Percentiles rank a stretch among this genome's conserved stretches.
Conservation (phyloP, 2,113 vertebrate species). For the Pithys albifrons region DNA sequence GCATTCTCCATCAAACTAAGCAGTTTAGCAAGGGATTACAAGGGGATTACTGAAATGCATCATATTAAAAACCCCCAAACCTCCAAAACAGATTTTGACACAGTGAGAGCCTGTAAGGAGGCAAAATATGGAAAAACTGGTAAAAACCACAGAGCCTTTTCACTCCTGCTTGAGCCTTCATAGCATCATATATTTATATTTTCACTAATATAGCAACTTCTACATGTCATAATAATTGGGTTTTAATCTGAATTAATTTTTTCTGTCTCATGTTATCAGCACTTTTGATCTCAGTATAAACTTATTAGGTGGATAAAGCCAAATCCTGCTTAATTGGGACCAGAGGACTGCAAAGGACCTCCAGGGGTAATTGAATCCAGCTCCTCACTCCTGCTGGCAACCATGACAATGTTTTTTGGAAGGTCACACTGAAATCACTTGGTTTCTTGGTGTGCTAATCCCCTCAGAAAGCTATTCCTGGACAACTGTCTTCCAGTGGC, state of each 20-base stretch:
- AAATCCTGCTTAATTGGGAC: conserved; percentile 27
- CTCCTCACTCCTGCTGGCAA: neutral
- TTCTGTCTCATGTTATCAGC: neutral
- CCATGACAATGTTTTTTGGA: neutral
- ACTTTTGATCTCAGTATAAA: neutral
- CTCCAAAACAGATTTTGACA: conserved; percentile 11
- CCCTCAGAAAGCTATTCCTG: neutral
- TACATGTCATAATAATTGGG: neutral
- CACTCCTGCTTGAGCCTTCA: neutral
- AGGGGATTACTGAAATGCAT: conserved; percentile 56
- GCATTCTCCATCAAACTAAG: conserved; percentile 54
- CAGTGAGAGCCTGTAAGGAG: neutral
- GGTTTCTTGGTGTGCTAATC: conserved; percentile 1
- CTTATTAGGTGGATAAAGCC: neutral
- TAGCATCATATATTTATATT: neutral
- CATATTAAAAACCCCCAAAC: neutral
- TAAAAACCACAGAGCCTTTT: neutral
- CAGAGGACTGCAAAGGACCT: neutral
- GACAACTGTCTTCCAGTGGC: neutral
- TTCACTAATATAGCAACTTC: neutral
- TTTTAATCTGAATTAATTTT: neutral
- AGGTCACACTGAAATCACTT: conserved; percentile 40
- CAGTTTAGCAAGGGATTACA: conserved; percentile 62
- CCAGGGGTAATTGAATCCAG: conserved; percentile 39
- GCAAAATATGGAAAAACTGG: neutral